Conservation (phyloP, 2,113 vertebrate species). For the Chinchilla lanigera region DNA sequence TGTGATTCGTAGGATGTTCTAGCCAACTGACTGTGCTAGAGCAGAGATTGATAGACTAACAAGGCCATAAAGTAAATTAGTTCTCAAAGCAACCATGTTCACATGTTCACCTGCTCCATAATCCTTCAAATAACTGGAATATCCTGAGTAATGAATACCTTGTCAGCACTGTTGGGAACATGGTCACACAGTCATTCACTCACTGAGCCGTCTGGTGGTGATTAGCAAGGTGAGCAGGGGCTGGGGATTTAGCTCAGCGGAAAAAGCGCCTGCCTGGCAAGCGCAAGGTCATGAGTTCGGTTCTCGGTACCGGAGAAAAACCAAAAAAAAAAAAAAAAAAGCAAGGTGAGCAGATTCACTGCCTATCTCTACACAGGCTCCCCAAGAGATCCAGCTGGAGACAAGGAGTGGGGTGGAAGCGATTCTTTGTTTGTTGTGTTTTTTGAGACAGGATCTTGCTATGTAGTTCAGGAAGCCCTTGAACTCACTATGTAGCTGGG, state of each 20-base stretch:
- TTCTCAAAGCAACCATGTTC: neutral
- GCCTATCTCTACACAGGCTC: neutral
- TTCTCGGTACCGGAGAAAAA: too few relatives aligned
- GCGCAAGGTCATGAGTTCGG: too few relatives aligned
- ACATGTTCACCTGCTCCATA: neutral
- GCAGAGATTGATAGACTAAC: neutral
- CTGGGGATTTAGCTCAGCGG: too few relatives aligned
- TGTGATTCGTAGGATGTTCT: too few relatives aligned
- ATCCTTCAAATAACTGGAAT: neutral
- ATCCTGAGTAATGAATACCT: neutral
- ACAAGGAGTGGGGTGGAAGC: too few relatives aligned
- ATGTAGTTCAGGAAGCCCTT: neutral
- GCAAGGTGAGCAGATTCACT: neutral
- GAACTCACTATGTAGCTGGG: neutral
- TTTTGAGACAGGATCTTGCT: neutral
- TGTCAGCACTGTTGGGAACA: neutral
- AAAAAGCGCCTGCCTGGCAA: too few relatives aligned
- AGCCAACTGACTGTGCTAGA: neutral
- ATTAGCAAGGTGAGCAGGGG: neutral
- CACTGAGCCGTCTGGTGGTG: neutral
- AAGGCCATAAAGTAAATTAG: neutral
- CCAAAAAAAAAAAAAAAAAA: too few relatives aligned
- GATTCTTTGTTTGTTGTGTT: neutral
- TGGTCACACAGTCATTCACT: neutral
- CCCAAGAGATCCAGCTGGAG: neutral